phyloP scores from a whole-genome alignment of 2,113 vertebrate genomes.

The Amazona vittata region DNA sequence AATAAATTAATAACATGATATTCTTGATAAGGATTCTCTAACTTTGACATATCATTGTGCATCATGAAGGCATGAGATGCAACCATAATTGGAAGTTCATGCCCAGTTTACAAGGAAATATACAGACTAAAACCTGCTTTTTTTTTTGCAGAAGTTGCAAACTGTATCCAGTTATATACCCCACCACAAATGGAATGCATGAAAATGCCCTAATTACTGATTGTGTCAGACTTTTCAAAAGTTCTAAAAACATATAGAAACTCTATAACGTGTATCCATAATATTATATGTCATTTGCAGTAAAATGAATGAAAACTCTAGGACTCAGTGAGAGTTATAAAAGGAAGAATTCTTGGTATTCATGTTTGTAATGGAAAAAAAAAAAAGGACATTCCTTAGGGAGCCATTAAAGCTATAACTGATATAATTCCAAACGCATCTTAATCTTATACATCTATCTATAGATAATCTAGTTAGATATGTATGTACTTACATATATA shows the following conservation, averaged over 20 bases:
- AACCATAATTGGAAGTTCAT: neutral
- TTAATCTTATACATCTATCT: neutral
- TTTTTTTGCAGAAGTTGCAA: neutral
- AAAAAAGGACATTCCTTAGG: neutral
- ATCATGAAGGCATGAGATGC: neutral
- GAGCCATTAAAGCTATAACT: slow-evolving; percentile 17
- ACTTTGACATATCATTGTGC: neutral
- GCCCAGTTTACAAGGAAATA: neutral
- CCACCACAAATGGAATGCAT: neutral
- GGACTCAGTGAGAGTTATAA: neutral
- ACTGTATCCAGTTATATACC: neutral
- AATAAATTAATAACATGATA: neutral
- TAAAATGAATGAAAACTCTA: neutral
- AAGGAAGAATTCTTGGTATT: neutral
- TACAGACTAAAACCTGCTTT: neutral
- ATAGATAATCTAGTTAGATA: neutral
- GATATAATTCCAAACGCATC: neutral
- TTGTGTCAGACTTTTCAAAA: neutral
- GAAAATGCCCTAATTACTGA: neutral
- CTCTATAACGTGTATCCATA: neutral
- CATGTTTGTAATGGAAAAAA: neutral
- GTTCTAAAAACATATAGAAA: neutral
- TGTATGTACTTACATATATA: neutral
- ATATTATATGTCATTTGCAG: neutral
- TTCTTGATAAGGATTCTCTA: neutral